Conservation (phyloP, 2,113 vertebrate species). For the Cairina moschata region DNA sequence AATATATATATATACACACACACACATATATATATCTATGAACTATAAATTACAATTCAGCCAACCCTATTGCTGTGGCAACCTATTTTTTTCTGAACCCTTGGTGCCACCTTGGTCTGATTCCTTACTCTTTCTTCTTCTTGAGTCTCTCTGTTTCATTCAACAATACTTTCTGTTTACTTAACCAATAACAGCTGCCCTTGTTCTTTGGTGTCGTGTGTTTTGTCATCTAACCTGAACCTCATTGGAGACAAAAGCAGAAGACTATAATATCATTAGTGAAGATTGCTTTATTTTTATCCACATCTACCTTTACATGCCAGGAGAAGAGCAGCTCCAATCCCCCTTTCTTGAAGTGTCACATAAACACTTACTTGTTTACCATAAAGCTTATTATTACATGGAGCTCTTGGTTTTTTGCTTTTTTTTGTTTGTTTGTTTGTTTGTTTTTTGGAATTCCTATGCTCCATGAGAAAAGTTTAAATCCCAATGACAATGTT, state of each 20-base stretch:
- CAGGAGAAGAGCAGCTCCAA: not conserved
- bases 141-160: not conserved
- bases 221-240: not conserved
- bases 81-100: not conserved
- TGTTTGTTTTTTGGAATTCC: not conserved
- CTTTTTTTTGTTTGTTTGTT: too few relatives aligned
- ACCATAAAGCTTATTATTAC: not conserved
- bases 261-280: not conserved
- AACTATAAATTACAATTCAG: slow-evolving; percentile 34
- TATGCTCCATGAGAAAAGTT: not conserved
- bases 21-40: not conserved
- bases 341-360: not conserved
- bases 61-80: not conserved
- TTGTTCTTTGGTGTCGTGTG: not conserved
- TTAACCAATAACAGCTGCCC: not conserved
- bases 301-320: not conserved
- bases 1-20: too few relatives aligned
- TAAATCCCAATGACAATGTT: not conserved
- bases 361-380: not conserved
- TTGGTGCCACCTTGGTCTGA: not conserved
- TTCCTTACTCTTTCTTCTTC: not conserved
- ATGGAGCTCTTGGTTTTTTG: not conserved
- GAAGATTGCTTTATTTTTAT: not conserved
- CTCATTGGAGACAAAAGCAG: not conserved
- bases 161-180: not conserved